Conservation (phyloP, 2,113 vertebrate species). For the Bettongia penicillata region DNA sequence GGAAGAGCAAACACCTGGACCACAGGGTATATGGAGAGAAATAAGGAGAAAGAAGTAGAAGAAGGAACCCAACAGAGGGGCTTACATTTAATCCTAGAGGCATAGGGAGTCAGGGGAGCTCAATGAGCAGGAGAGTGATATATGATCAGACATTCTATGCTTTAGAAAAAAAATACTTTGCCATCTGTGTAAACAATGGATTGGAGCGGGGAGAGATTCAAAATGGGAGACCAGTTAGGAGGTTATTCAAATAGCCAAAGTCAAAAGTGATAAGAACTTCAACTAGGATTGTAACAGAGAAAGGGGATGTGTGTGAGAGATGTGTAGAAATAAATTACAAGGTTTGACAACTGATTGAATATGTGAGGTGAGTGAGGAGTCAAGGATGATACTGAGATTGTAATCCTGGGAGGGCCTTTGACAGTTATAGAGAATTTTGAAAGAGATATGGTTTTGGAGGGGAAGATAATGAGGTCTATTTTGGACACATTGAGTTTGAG, state of each 20-base stretch:
- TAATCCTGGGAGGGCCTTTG: not conserved
- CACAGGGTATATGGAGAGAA: no score
- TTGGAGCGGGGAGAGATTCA: not conserved
- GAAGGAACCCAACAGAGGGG: no score
- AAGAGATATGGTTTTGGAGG: not conserved
- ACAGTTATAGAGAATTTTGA: not conserved
- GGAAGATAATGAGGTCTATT: not conserved
- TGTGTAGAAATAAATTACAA: not conserved
- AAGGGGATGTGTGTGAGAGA: not conserved
- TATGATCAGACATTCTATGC: no score
- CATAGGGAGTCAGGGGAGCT: no score
- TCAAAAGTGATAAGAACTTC: not conserved
- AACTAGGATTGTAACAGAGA: not conserved
- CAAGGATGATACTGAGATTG: not conserved
- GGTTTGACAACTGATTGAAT: not conserved
- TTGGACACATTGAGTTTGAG: not conserved
- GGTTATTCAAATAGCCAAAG: not conserved
- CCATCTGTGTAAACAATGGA: not conserved
- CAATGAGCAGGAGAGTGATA: no score
- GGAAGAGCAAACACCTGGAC: no score
- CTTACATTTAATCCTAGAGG: no score
- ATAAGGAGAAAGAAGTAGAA: no score
- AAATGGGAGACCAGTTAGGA: not conserved
- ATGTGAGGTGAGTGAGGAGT: not conserved
- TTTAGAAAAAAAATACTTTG: not conserved